These are phyloP conservation scores for Eupithecia dodoneata DNA, from an alignment of 2,888 invertebrate species.

Conservation along the genomic window DNA sequence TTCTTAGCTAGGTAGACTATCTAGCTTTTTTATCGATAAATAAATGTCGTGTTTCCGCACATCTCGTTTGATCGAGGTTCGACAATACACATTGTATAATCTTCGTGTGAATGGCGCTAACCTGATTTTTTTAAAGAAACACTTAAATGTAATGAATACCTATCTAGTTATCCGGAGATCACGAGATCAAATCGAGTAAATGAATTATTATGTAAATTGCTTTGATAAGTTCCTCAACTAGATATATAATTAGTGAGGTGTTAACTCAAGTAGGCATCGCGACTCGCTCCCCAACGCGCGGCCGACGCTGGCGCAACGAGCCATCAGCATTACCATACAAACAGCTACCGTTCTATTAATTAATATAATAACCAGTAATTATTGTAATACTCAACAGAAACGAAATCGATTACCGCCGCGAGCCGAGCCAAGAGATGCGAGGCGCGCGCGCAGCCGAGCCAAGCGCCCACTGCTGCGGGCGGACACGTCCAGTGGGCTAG, in stretches of 20 bases:
- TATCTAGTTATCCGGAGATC: background rate
- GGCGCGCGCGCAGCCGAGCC: background rate
- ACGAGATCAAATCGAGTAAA: background rate
- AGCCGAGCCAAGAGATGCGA: slow-evolving; percentile 15
- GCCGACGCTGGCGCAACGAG: slow-evolving; percentile 21
- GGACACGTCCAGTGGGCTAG: too few relatives aligned
- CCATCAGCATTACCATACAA: slow-evolving; percentile 46
- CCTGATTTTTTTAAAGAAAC: background rate
- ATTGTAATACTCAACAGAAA: slow-evolving; percentile 57
- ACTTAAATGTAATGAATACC: background rate
- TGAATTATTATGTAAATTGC: slow-evolving; percentile 1
- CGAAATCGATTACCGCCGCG: slow-evolving; percentile 53
- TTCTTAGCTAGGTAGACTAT: too few relatives aligned
- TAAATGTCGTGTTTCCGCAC: too few relatives aligned
- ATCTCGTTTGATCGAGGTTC: too few relatives aligned
- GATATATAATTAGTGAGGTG: slow-evolving; percentile 1
- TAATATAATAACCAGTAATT: slow-evolving; percentile 56
- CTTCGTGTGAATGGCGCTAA: background rate
- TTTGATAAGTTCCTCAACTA: slow-evolving; percentile 2
- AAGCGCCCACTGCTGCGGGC: too few relatives aligned
- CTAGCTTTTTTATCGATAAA: too few relatives aligned
- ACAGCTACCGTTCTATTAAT: slow-evolving; percentile 53
- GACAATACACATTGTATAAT: too few relatives aligned
- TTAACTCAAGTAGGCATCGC: background rate
- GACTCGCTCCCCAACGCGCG: slow-evolving; percentile 21